Evolutionary conservation across 1,140 invertebrate species (phyloP), one percentile per base, ranked within the genome.

Genomic region (Drosophila murphyi): DNA sequence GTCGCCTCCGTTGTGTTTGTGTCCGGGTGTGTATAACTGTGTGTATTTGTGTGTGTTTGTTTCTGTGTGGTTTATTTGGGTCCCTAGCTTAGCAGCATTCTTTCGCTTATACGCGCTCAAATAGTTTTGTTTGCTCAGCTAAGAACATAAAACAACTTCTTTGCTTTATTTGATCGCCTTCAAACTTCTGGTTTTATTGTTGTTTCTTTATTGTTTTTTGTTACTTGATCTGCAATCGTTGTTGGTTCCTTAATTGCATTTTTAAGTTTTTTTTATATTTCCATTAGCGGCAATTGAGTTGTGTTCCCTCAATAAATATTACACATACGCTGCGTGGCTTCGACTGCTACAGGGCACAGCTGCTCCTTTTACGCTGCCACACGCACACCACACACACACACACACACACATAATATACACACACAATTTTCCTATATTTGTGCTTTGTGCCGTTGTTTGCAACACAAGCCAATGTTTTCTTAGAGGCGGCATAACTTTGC

Each of bases 181-280:
- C 28, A 50, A 41, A n/a, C n/a, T 34, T 67, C 2, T 56, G 6
- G 3, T 55, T 41, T 20, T 10, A 4, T 50, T 50, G 31, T 5
- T 41, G 28, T n/a, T 51, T 32, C 12, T 61, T 29, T 61, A 28
- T 72, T 67, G 39, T 54, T 80, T 56, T 59, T 51, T 50, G 50
- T 41, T 47, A 35, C 43, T 50, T 35, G 5, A 63, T 43, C 37
- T 73, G 35, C 51, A 77, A 62, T 74, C 48, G 37, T 54, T 68
- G 31, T 32, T 29, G 28, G 35, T 54, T 34, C 31, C 83, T 41
- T 80, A 83, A 67, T 80, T 78, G 63, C 47, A 51, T 63, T 80
- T 65, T 60, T 61, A 52, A 69, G 55, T 28, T 56, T 59, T 50
- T 67, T 61, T 63, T 67, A 12, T 55, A 56, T 41, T 65, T 68